Base-by-base conservation (phyloP, 2,888 invertebrate genomes). In the Dastarcus helophoroides region DNA sequence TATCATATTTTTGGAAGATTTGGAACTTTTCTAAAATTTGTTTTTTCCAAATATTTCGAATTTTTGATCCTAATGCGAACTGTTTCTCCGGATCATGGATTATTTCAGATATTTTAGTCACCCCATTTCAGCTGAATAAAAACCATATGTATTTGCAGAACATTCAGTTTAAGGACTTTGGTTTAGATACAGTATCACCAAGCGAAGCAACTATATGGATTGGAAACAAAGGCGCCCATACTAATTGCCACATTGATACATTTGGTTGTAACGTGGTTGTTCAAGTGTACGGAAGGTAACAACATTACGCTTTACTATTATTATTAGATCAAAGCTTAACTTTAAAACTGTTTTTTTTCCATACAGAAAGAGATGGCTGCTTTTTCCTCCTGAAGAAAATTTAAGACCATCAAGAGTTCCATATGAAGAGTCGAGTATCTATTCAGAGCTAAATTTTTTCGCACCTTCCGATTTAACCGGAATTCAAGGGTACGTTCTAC, bases 381-480 rank as follows among this genome's bases (percentile, higher is more conserved):
- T 97, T 13, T 91, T 91, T 60, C 86, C 91, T 4, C 90, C 91
- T 4, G 69, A 73, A 35, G 71, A 71, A 22, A 62, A 70, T 22
- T 52, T 95, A 41, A 73, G 75, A 45, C 77, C 85, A 14, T 84
- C 85, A 0, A 71, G 95, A 52, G 69, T 94, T 29, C 95, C 95
- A 0, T 97, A 90, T 63, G 95, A 95, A 65, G 95, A 95, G 59
- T 94, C 94, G 0, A 94, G 90, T 58, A 71, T 95, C n/a, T 95
- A 88, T 57, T 89, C 88, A 52, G 69, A 74, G 54, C 67, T 85
- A 24, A 85, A 90, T 56, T 79, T 91, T 47, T 79, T 76, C 44
- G 72, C 71, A 30, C 84, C 86, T 0, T 32, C 23, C 2, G 54
- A 63, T 47, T 40, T 63, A 31, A 57, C 65, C n/a, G 14, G 60